A percentile compares a stretch with the other conserved stretches of the same genome.
Conservation (phyloP, 2,797 vertebrate genomes). For the Geotrypetes seraphini region DNA sequence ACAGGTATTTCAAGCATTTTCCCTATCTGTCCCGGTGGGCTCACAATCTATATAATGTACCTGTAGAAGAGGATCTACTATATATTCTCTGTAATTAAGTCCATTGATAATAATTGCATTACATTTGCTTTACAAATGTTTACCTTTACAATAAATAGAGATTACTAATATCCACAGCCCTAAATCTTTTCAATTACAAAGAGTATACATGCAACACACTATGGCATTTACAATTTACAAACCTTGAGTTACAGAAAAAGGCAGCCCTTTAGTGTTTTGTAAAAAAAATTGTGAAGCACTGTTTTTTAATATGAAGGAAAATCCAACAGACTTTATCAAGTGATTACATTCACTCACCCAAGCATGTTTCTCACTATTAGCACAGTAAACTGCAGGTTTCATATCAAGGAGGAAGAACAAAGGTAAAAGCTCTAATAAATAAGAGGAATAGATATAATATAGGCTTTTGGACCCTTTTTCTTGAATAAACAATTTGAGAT, state of each 20-base stretch:
- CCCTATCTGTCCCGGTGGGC: too few species aligned
- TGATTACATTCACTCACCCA: neutral
- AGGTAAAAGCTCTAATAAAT: slow-evolving; percentile 10
- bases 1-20: too few species aligned
- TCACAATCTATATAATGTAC: too few species aligned
- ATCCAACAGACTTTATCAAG: slow-evolving; percentile 1
- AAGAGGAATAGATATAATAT: neutral
- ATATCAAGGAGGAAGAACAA: slow-evolving; percentile 9
- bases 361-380: neutral
- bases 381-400: slow-evolving; percentile 2
- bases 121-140: neutral
- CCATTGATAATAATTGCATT: slow-evolving; percentile 10
- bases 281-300: slow-evolving; percentile 62
- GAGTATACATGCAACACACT: slow-evolving; percentile 64
- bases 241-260: slow-evolving; percentile 56
- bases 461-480: neutral
- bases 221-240: slow-evolving; percentile 72
- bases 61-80: slow-evolving; percentile 1
- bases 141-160: neutral
- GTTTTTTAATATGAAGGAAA: slow-evolving; percentile 10
- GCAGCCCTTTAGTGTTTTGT: slow-evolving; percentile 83
- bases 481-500: neutral
- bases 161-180: slow-evolving; percentile 5
- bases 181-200: slow-evolving; percentile 12
- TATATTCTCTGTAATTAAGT: slow-evolving; percentile 5